Evolutionary conservation across 23 tunicate genomes (phyloP), one percentile per base, ranked within the genome.

Genomic region (Oikopleura dioica): DNA sequence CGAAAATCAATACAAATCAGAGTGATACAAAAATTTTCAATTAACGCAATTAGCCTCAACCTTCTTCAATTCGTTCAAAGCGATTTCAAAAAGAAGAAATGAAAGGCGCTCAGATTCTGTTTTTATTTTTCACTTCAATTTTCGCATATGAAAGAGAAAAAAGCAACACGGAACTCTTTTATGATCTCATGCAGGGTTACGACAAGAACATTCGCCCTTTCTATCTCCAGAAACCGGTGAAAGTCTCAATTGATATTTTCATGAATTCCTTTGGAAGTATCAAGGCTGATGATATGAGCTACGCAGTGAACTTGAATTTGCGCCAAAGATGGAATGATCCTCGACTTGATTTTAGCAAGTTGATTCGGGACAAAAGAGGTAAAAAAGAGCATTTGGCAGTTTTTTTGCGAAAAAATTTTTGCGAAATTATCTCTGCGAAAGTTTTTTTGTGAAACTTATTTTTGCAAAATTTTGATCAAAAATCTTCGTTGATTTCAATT

Each of bases 311-410:
- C 51, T 84, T 88, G 29, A 84, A 84, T 76, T 78, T 88, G 67
- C 79, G 95, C 38, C 50, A 81, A 37, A 81, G 87, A 28, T 88
- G 95, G 95, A 88, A 88, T 80, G 95, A 88, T 76, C 95, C 88
- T 9, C 59, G 95, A 1, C 75, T 88, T 34, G 88, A 87, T 28
- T 83, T 81, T 84, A 37, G 33, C 38, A 9, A 44, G n/a, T n/a
- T n/a, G n/a, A n/a, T n/a, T n/a, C n/a, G n/a, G n/a, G n/a, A n/a
- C n/a, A 9, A 9, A 44, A 21, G 16, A 21, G 55, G 55, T 9
- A 9, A 44, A 9, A 44, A 9, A 44, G 16, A 44, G 21, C 16
- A 44, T 9, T 44, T 44, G 9, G 55, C 55, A 44, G 21, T 44
- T 44, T 44, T 44, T 44, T 21, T 9, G 55, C 16, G 55, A 9